Evolutionary conservation across 30 jellyfish, hydroid and myxozoan genomes (phyloP).

Genomic region (Pseudorhiza aurosa): DNA sequence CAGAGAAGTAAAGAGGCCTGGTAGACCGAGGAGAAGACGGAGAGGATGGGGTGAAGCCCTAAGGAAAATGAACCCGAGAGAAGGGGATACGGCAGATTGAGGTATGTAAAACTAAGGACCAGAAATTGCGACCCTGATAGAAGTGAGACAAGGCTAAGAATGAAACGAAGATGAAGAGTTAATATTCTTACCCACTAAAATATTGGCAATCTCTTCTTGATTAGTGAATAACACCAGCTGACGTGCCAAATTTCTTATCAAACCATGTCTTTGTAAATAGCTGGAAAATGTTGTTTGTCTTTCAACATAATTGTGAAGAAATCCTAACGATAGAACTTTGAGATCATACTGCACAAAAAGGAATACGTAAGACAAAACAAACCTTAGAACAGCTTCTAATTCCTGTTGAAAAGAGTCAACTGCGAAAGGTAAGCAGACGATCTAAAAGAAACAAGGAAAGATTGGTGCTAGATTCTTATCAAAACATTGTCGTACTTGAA

Average conservation of each 20-base stretch:
- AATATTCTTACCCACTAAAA: slow-evolving; percentile 27
- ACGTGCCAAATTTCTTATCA: slow-evolving; percentile 7
- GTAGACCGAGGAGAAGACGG: no score
- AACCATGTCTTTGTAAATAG: slow-evolving; percentile 9
- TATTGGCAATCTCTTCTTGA: slow-evolving; percentile 20
- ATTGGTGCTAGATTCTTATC: no score
- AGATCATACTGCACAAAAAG: not conserved
- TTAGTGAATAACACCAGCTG: slow-evolving; percentile 1
- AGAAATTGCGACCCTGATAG: no score
- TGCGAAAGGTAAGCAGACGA: slow-evolving; percentile 65
- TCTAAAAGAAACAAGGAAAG: not conserved
- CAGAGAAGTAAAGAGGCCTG: no score
- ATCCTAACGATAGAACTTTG: not conserved
- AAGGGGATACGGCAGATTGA: no score
- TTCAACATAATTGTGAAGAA: not conserved
- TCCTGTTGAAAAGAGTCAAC: slow-evolving; percentile 53
- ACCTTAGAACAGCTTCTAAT: slow-evolving; percentile 53
- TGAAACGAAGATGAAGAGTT: no score
- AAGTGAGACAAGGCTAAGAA: no score
- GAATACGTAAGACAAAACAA: not conserved
- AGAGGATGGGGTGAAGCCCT: no score
- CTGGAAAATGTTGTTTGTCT: not conserved
- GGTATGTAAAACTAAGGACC: no score
- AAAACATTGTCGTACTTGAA: no score
- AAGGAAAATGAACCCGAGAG: no score